Percentiles rank a stretch among this genome's conserved stretches.
Evolutionary conservation across 2,888 invertebrate species (phyloP).

Genomic region (Drosophila eohydei): DNA sequence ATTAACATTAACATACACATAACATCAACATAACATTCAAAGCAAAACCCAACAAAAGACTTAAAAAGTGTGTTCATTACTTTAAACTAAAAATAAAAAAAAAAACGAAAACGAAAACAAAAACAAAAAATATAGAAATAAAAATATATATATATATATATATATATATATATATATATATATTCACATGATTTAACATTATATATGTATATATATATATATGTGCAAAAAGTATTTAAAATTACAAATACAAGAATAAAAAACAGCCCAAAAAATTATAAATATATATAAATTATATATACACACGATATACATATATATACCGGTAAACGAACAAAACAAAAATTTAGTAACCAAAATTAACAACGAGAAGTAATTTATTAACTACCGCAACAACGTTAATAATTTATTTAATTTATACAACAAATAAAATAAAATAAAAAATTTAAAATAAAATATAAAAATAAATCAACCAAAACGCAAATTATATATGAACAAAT

Average conservation of each 20-base stretch:
- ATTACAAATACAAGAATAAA: constrained; percentile 21
- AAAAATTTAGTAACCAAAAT: constrained; percentile 44
- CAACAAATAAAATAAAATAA: constrained; percentile 21
- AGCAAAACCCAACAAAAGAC: constrained; percentile 73
- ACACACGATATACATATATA: constrained; percentile 29
- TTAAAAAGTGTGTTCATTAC: constrained; percentile 76
- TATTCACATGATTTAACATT: constrained; percentile 24
- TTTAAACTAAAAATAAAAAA: constrained; percentile 55
- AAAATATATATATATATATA: constrained; percentile 13
- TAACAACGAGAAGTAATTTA: constrained; percentile 49
- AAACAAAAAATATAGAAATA: neutral
- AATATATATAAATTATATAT: constrained; percentile 2
- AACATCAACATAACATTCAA: constrained; percentile 47
- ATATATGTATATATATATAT: constrained; percentile 11
- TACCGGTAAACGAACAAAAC: constrained; percentile 7
- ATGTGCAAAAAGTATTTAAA: constrained; percentile 43
- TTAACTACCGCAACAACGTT: constrained; percentile 35
- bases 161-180: constrained; percentile 8
- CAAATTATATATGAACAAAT: constrained; percentile 55
- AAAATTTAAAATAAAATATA: neutral
- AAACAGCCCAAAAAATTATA: constrained; percentile 32
- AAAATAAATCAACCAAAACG: constrained; percentile 47
- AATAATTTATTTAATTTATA: constrained; percentile 37
- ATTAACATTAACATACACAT: constrained; percentile 28
- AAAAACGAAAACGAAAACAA: constrained; percentile 23